phyloP scores from a whole-genome alignment of 2,888 invertebrate species.

The Eupithecia dodoneata region DNA sequence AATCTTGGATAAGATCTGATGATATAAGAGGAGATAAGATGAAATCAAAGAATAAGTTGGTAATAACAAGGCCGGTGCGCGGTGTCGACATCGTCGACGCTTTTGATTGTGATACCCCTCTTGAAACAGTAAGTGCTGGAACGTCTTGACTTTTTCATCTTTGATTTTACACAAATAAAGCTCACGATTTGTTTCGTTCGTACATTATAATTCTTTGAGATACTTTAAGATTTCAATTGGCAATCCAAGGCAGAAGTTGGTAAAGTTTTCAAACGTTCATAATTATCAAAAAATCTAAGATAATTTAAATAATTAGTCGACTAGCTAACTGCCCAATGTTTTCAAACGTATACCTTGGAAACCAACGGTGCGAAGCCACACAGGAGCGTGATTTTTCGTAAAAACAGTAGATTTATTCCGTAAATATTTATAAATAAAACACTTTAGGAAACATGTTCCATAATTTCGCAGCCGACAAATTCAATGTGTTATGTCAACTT shows the following conservation, averaged over 20 bases:
- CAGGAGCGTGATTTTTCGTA: too few species aligned
- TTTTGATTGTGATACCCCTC: conserved; percentile 66
- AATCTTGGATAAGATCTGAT: conserved; percentile 50
- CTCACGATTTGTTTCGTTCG: background rate
- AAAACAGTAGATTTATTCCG: background rate
- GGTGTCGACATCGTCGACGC: conserved; percentile 58
- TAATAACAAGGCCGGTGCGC: conserved; percentile 58
- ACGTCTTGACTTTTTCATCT: background rate
- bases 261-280: too few species aligned
- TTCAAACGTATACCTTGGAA: too few species aligned
- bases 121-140: conserved; percentile 63
- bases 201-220: background rate
- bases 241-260: background rate
- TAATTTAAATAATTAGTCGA: too few species aligned
- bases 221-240: background rate
- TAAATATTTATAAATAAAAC: background rate
- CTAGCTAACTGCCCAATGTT: too few species aligned
- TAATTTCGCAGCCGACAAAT: background rate
- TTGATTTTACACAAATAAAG: background rate
- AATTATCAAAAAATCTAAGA: too few species aligned
- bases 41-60: conserved; percentile 57
- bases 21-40: conserved; percentile 51
- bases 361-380: too few species aligned
- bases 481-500: background rate
- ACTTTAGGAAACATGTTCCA: background rate